Percentiles rank a stretch among this genome's conserved stretches.
Conservation (phyloP, 2,113 vertebrate genomes). For the Pseudopodoces humilis region DNA sequence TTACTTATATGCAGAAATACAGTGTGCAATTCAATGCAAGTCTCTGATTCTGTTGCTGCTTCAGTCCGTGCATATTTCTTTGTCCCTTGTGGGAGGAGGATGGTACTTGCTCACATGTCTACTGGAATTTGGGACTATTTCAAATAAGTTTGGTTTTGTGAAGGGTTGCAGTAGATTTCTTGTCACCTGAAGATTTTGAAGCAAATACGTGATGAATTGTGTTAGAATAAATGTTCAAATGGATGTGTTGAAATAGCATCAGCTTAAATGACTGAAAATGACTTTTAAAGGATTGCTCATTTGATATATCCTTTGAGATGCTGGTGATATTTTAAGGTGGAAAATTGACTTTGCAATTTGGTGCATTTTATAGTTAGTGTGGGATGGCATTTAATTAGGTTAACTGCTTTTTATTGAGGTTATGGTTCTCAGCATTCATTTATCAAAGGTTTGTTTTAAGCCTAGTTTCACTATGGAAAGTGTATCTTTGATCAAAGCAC, state of each 20-base stretch:
- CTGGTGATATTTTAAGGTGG: background rate
- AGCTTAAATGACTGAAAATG: background rate
- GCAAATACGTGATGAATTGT: background rate
- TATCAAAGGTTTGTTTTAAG: background rate
- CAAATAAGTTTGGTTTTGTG: background rate
- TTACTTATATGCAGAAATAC: background rate
- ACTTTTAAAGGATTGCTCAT: background rate
- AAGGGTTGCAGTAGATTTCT: background rate
- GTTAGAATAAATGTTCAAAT: background rate
- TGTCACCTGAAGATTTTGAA: background rate
- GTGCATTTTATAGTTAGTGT: background rate
- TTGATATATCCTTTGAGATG: background rate
- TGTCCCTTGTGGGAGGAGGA: background rate
- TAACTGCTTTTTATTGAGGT: background rate
- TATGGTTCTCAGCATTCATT: background rate
- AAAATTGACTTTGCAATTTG: background rate
- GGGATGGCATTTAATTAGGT: background rate
- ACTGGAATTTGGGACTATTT: background rate
- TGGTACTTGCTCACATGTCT: background rate
- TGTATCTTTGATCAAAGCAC: background rate
- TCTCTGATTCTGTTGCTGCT: background rate
- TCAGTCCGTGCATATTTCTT: background rate
- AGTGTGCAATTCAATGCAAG: background rate
- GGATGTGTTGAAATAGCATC: background rate
- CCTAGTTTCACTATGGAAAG: background rate